Conservation (phyloP, 2,888 invertebrate species). For the Nebria brevicollis region DNA sequence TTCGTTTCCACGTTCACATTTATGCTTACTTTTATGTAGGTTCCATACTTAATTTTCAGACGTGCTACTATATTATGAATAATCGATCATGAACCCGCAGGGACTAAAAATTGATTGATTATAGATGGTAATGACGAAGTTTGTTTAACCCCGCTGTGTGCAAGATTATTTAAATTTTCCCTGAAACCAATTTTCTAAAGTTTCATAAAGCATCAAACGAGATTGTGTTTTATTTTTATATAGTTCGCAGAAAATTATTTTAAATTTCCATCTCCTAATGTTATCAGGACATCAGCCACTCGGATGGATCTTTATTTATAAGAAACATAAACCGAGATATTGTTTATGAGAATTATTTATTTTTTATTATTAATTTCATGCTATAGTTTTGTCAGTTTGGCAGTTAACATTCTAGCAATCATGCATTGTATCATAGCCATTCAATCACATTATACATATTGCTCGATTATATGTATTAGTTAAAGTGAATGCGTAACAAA, state of each 20-base stretch:
- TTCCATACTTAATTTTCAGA: background rate
- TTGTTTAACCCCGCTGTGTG: constrained; percentile 1
- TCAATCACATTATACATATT: too few species aligned
- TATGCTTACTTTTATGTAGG: background rate
- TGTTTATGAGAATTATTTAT: too few species aligned
- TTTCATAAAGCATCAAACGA: background rate
- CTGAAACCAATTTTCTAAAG: background rate
- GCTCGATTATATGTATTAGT: too few species aligned
- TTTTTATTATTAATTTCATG: too few species aligned
- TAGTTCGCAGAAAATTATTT: background rate
- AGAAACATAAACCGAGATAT: too few species aligned
- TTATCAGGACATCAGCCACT: background rate
- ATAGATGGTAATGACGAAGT: constrained; percentile 1
- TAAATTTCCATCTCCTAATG: background rate
- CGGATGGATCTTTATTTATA: too few species aligned
- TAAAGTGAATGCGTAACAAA: too few species aligned
- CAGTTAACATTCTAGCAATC: too few species aligned
- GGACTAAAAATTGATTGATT: background rate
- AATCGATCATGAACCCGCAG: background rate
- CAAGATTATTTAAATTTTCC: background rate
- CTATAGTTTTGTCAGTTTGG: too few species aligned
- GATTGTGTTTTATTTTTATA: background rate
- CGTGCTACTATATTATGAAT: background rate
- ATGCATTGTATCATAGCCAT: too few species aligned
- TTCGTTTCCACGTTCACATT: background rate